phyloP scores from a whole-genome alignment of 2,797 vertebrate genomes.

The Spondyliosoma cantharus region DNA sequence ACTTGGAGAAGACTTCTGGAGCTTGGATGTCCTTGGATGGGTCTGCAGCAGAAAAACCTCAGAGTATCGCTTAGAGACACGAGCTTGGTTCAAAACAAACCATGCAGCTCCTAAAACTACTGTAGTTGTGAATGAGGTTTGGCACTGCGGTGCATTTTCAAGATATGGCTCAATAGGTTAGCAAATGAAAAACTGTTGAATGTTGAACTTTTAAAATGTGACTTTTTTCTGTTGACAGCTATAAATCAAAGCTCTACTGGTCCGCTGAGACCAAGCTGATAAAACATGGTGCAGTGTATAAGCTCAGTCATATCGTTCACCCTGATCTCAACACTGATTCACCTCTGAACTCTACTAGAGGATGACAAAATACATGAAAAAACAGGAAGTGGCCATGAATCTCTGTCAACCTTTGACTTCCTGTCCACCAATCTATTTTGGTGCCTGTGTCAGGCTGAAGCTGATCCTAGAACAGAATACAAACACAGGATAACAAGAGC shows the following conservation, averaged over 20 bases:
- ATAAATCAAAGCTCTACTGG: slow-evolving; percentile 4
- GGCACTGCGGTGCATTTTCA: slow-evolving; percentile 33
- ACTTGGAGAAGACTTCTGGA: slow-evolving; percentile 64
- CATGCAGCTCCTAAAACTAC: slow-evolving; percentile 57
- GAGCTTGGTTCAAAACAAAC: slow-evolving; percentile 64
- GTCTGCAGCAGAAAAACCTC: slow-evolving; percentile 62
- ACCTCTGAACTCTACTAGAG: slow-evolving; percentile 54
- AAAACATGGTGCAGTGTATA: background rate
- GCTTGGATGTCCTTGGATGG: slow-evolving; percentile 69
- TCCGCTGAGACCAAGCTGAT: slow-evolving; percentile 12
- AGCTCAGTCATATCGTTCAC: slow-evolving; percentile 29
- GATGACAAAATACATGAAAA: slow-evolving; percentile 51
- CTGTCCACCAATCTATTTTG: slow-evolving; percentile 70
- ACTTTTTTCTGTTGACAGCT: slow-evolving; percentile 10
- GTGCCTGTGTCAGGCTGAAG: slow-evolving; percentile 34
- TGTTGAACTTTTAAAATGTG: slow-evolving; percentile 19
- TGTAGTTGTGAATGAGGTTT: slow-evolving; percentile 60
- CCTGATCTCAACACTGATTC: slow-evolving; percentile 33
- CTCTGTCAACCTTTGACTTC: slow-evolving; percentile 67
- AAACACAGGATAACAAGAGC: slow-evolving; percentile 51
- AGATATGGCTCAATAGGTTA: slow-evolving; percentile 38
- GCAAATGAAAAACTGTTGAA: slow-evolving; percentile 39
- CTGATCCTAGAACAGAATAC: slow-evolving; percentile 8
- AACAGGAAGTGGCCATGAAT: slow-evolving; percentile 71
- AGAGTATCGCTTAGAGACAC: slow-evolving; percentile 60